Evolutionary conservation across 2,797 vertebrate species (phyloP), one percentile per base, ranked within the genome.

Genomic region (Gymnoscopelus microlampas): DNA sequence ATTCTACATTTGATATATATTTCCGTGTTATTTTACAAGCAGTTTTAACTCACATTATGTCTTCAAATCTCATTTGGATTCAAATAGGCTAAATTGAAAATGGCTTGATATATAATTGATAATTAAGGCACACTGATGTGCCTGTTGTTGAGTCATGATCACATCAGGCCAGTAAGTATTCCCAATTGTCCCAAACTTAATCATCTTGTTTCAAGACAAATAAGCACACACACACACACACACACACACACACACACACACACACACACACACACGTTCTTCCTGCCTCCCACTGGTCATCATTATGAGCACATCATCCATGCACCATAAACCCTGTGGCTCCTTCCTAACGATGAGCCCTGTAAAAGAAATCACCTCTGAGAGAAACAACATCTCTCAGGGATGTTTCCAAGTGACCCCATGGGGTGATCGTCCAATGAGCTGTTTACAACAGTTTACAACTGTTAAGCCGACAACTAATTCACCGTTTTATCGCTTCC

Each of bases 291-390:
- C 23, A 66, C 61, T 71, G 59, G 60, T 47, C 15, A 58, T 11
- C 19, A 3, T 75, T 76, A 74, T 66, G 65, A 77, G 35, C 60
- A 51, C 60, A 71, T 77, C 32, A 69, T 74, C 55, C 69, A 74
- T 71, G 84, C 72, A 66, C 73, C 80, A 82, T 87, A 80, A 87
- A 88, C 62, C 77, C 69, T 82, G 5, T 44, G 66, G 81, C 71
- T 76, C 53, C 63, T 66, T 85, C 77, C 62, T 66, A 61, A 84
- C 6, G 23, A 76, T 71, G 69, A 73, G 80, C 70, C 60, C 15
- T 39, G 26, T 75, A 67, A 82, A 81, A 82, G 23, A 73, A 83
- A 81, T 79, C 75, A 55, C 82, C 75, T 79, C 66, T 72, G 73
- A 76, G 70, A 56, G 77, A 44, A 70, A 76, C 47, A 76, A 32